phyloP scores from a whole-genome alignment of 2,113 vertebrate genomes.

The Nothoprocta pentlandii region DNA sequence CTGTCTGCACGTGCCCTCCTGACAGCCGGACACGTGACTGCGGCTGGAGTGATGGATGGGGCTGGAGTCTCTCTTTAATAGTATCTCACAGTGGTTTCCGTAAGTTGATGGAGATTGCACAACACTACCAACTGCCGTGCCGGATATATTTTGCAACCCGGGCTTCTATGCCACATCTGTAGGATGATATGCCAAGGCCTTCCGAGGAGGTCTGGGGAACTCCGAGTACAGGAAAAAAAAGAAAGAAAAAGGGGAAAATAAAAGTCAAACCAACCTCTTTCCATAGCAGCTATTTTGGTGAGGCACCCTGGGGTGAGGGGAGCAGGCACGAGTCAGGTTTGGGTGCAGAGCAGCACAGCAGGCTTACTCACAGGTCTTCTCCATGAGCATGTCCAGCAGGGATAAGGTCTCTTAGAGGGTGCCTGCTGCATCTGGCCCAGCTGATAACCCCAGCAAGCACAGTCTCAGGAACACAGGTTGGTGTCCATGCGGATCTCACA shows the following conservation, averaged over 20 bases:
- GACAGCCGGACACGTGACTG: conserved; percentile 45
- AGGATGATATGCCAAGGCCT: conserved; percentile 71
- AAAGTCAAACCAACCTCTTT: conserved; percentile 37
- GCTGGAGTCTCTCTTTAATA: conserved; percentile 50
- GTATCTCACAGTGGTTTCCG: conserved; percentile 81
- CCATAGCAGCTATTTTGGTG: conserved; percentile 56
- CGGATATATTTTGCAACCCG: conserved; percentile 85
- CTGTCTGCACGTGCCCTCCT: conserved; percentile 32
- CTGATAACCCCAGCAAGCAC: not conserved
- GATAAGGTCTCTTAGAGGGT: not conserved
- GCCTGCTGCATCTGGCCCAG: not conserved
- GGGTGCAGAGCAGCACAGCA: not conserved
- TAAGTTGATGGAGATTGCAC: conserved; percentile 87
- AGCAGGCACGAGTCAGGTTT: not conserved
- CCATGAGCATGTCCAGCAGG: not conserved
- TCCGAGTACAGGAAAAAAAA: conserved; percentile 71
- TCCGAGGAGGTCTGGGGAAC: conserved; percentile 74
- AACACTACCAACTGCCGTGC: conserved; percentile 85
- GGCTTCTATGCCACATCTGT: conserved; percentile 73
- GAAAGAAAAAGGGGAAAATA: conserved; percentile 28
- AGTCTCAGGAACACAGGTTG: not conserved
- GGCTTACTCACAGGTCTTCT: not conserved
- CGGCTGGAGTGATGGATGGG: conserved; percentile 62
- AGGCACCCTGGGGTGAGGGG: not conserved
- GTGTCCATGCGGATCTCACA: not conserved